These are phyloP conservation scores for Boloria euphrosyne DNA, from an alignment of 2,888 invertebrate genomes.

Conservation along the genomic window DNA sequence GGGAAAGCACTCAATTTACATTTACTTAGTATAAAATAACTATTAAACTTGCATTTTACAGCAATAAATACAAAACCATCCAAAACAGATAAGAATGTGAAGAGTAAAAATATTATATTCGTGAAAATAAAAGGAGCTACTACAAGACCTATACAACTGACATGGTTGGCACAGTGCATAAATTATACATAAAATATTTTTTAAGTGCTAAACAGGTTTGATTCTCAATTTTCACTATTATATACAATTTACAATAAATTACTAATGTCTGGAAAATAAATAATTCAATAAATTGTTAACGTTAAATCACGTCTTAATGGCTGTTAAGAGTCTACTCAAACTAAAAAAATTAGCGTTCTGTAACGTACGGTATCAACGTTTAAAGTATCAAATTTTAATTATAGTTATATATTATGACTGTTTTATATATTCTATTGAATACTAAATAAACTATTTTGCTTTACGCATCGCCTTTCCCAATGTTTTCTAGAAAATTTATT, in stretches of 20 bases:
- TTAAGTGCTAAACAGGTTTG: background rate
- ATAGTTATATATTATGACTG: background rate
- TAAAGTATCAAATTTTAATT: background rate
- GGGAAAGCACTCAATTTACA: background rate
- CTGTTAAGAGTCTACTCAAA: too few relatives aligned
- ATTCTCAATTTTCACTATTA: background rate
- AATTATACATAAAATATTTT: background rate
- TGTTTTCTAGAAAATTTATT: too few relatives aligned
- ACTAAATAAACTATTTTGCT: too few relatives aligned
- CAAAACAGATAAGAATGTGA: conserved; percentile 57
- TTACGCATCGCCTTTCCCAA: too few relatives aligned
- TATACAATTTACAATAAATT: too few relatives aligned
- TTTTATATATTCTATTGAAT: too few relatives aligned
- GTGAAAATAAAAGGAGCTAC: conserved; percentile 52
- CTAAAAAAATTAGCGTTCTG: too few relatives aligned
- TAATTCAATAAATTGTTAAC: too few relatives aligned
- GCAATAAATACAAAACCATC: conserved; percentile 37
- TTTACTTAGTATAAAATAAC: background rate
- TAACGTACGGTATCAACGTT: background rate
- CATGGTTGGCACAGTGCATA: conserved; percentile 52
- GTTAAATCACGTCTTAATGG: too few relatives aligned
- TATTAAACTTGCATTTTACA: conserved; percentile 1
- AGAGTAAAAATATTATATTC: conserved; percentile 63
- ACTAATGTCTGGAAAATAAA: too few relatives aligned
- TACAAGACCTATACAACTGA: conserved; percentile 58